Base-by-base conservation (phyloP, 2,888 invertebrate species). In the Amorpha juglandis region DNA sequence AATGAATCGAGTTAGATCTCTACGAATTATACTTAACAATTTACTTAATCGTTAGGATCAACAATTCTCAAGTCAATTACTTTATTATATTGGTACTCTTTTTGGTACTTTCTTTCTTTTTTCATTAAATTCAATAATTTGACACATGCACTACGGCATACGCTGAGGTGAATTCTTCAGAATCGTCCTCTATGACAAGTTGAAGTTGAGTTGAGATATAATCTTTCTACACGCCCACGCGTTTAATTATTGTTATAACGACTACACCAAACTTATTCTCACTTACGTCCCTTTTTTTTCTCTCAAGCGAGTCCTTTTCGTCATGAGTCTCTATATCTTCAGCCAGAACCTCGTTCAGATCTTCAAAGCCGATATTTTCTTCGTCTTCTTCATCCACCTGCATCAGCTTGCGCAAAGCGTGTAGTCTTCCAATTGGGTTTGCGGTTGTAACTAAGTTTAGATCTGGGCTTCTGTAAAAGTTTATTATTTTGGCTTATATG, bases 351-450 rank as follows among this genome's bases (percentile, higher is more conserved):
- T 88, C 87, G 19, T 86, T 85, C 0, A 87, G 68, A 51, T 89
- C 88, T 51, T 87, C 86, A n/a, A 88, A 88, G 0, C 78, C 81
- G 0, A 84, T 19, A 12, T 68, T 77, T 1, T 87, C 83, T 0
- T 86, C 86, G 62, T 82, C 80, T 21, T 85, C 80, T 16, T 79
- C 76, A 6, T 88, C 77, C 0, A 73, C 62, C 74, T 90, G 89
- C 73, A 90, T 71, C 12, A 91, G 69, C 48, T 80, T 87, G 0
- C 91, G 78, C 1, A 77, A 53, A 3, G 71, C 78, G 0, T 77
- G 74, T 0, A 65, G 65, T 63, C 65, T 75, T 0, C 73, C 69
- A 0, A 72, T n/a, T 0, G 63, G 7, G 6, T 45, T 64, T 6
- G 16, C 42, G 0, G 62, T 9, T 4, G 68, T 21, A 6, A 48